Conservation (phyloP, 2,113 vertebrate genomes). For the Centropristis striata region DNA sequence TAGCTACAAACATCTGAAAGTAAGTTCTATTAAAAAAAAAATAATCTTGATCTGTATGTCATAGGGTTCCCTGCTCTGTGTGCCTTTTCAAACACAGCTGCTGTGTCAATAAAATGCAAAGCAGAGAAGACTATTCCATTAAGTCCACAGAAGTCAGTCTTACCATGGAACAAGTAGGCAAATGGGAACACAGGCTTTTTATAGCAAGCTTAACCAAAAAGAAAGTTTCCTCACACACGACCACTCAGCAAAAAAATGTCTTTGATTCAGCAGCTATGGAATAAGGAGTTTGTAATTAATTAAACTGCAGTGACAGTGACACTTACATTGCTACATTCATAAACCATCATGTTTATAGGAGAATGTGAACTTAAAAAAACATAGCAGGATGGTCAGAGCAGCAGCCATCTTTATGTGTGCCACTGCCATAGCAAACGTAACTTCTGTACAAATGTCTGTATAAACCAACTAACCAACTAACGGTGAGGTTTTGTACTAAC, state of each 20-base stretch:
- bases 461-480: no score
- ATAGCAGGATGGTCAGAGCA: no score
- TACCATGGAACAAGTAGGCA: conserved; percentile 53
- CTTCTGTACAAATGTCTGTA: no score
- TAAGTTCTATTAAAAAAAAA: no score
- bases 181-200: conserved; percentile 16
- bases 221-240: conserved; percentile 38
- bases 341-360: no score
- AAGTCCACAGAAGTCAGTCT: conserved; percentile 31
- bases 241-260: conserved; percentile 13
- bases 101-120: conserved; percentile 53
- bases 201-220: conserved; percentile 18
- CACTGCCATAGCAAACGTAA: no score
- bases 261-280: conserved; percentile 12
- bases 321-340: background rate
- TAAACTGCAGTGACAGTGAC: conserved; percentile 3
- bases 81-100: conserved; percentile 24
- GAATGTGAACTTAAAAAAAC: no score
- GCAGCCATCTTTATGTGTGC: no score
- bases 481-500: no score
- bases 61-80: background rate
- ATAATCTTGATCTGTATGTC: background rate
- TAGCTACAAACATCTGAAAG: background rate
- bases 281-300: conserved; percentile 10
- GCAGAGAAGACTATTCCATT: conserved; percentile 3